Evolutionary conservation across 2,888 invertebrate species (phyloP).

Genomic region (Timandra comae): DNA sequence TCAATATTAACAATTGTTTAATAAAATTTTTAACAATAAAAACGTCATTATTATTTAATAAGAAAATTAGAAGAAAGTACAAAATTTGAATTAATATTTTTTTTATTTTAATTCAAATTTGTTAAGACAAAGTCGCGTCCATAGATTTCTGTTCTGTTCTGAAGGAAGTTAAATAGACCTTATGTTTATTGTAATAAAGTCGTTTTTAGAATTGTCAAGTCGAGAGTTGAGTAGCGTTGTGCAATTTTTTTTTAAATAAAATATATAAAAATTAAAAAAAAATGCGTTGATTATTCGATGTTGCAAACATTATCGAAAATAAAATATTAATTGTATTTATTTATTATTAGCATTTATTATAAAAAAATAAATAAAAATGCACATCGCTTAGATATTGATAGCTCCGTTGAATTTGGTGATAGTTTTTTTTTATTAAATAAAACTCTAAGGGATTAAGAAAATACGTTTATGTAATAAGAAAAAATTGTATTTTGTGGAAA

Average conservation of each 20-base stretch:
- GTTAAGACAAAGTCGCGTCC: too few relatives aligned
- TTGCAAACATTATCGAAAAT: too few relatives aligned
- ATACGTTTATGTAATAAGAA: too few relatives aligned
- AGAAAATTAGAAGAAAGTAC: slow-evolving; percentile 16
- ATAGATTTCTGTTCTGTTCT: too few relatives aligned
- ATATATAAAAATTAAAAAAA: too few relatives aligned
- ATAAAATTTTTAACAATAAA: slow-evolving; percentile 40
- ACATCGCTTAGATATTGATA: neutral
- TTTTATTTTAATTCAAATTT: slow-evolving; percentile 5
- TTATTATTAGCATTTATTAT: too few relatives aligned
- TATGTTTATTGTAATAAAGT: neutral
- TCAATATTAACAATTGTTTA: slow-evolving; percentile 34
- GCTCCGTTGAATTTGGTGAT: neutral
- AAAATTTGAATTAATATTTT: slow-evolving; percentile 7
- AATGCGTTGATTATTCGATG: slow-evolving; percentile 1
- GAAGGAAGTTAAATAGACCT: neutral
- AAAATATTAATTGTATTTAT: too few relatives aligned
- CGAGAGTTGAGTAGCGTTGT: neutral
- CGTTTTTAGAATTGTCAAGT: neutral
- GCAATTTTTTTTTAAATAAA: neutral
- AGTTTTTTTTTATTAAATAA: too few relatives aligned
- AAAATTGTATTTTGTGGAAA: too few relatives aligned
- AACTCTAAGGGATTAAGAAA: too few relatives aligned
- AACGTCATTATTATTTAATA: slow-evolving; percentile 37
- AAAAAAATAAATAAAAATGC: neutral